Evolutionary conservation across 2,797 vertebrate genomes (phyloP), one percentile per base, ranked within the genome.

Genomic region (Pangasius djambal): DNA sequence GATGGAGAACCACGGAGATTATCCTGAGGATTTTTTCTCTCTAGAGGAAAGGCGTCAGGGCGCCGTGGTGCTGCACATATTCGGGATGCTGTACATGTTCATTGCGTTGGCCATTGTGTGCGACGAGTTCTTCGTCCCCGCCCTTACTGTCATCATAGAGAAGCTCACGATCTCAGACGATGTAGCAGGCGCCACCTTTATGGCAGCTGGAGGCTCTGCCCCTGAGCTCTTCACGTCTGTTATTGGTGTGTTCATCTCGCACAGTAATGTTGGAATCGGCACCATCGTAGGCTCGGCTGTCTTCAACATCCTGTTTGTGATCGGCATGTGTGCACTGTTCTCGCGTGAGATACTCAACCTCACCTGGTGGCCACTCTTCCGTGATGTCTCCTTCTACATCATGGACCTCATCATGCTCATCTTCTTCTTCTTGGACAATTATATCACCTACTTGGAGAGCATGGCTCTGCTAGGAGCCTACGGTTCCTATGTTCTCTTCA

Each of bases 1-100:
- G 0, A n/a, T 88, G 0, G 95, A 94, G 31, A 90, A 91, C 63
- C 95, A 98, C 28, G 98, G 98, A 87, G 98, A 99, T 87, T 99
- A 99, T 88, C 98, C 98, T 0, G 90, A 86, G 59, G 98, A 99
- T 93, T 95, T 96, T 88, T 99, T 99, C 93, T 96, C 93, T 69
- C 94, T 99, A 48, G 96, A 97, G 90, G 93, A 99, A 0, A 95
- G 98, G 92, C 96, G 98, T 88, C 94, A 95, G 86, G 98, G 98
- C 83, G 97, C 95, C 52, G 97, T 99, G 86, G 31, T 90, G 48
- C 91, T 99, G 65, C 98, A 99, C 78, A 96, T 99, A 94, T 95
- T 97, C 84, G 98, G 98, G 84, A 99, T 99, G 98, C 93, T 99
- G 90, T 99, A 99, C 93, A 99, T 99, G 98, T 99, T 99, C 94